Percentiles rank a stretch among this genome's conserved stretches.
These are phyloP conservation scores for Zootermopsis nevadensis DNA, from an alignment of 2,888 invertebrate genomes.

Conservation along the genomic window DNA sequence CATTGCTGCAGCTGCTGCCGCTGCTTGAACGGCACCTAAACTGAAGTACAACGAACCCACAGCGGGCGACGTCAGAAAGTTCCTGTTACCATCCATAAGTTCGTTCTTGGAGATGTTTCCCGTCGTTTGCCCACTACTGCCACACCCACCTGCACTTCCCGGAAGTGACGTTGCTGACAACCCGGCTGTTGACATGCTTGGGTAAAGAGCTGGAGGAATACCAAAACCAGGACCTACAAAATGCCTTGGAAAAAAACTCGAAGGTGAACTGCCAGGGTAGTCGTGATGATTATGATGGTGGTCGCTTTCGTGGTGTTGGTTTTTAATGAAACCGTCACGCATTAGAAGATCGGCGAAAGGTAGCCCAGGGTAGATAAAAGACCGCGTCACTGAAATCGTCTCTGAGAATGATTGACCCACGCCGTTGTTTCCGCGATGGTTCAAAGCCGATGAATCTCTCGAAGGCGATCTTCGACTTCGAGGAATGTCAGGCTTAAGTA, in stretches of 20 bases:
- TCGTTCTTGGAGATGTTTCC: constrained; percentile 54
- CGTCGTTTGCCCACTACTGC: neutral
- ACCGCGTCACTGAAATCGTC: constrained; percentile 68
- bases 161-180: constrained; percentile 12
- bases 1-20: constrained; percentile 66
- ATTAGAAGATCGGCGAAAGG: constrained; percentile 71
- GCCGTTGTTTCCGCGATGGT: neutral
- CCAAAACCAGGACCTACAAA: constrained; percentile 65
- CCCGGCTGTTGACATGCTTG: constrained; percentile 35
- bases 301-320: constrained; percentile 61
- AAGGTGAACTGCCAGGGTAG: constrained; percentile 7
- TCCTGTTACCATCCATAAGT: constrained; percentile 61
- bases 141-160: neutral
- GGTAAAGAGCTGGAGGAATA: constrained; percentile 52
- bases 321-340: constrained; percentile 58
- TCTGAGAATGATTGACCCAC: constrained; percentile 59
- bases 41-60: constrained; percentile 72
- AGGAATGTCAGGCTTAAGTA: constrained; percentile 83
- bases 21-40: constrained; percentile 71
- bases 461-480: constrained; percentile 62
- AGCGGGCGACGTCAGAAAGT: constrained; percentile 63
- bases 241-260: constrained; percentile 61
- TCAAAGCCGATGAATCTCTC: neutral
- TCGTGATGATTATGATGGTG: constrained; percentile 45
- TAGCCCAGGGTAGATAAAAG: constrained; percentile 71